phyloP scores from a whole-genome alignment of 2,797 vertebrate species.

The Chelonia mydas region DNA sequence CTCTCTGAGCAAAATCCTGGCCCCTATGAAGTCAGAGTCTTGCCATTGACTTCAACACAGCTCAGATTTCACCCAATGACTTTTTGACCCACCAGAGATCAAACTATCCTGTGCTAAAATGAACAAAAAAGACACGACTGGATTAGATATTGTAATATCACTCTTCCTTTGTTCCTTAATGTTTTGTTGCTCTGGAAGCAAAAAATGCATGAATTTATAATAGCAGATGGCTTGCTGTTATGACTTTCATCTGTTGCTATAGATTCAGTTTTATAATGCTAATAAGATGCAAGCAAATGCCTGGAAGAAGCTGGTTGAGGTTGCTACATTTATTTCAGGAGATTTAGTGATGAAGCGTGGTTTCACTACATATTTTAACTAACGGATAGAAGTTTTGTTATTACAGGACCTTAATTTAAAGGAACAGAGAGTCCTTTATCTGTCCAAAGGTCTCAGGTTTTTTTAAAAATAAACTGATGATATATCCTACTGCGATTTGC shows the following conservation, averaged over 20 bases:
- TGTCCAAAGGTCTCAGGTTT: not conserved
- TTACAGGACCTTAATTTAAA: not conserved
- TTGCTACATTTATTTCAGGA: slow-evolving; percentile 46
- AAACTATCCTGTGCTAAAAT: slow-evolving; percentile 3
- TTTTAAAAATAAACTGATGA: not conserved
- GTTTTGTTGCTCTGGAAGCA: slow-evolving; percentile 29
- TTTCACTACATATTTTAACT: slow-evolving; percentile 18
- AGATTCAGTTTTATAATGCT: slow-evolving; percentile 36
- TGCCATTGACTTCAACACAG: slow-evolving; percentile 6
- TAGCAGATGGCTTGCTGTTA: slow-evolving; percentile 19
- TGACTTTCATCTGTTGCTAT: slow-evolving; percentile 33
- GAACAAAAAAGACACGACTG: not conserved
- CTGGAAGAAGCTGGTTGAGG: slow-evolving; percentile 5
- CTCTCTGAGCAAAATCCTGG: not conserved
- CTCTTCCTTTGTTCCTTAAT: slow-evolving; percentile 25
- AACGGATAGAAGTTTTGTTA: slow-evolving; percentile 16
- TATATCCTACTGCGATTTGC: not conserved
- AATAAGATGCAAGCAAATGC: slow-evolving; percentile 32
- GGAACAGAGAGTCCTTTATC: not conserved
- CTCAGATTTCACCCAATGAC: not conserved
- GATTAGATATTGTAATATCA: not conserved
- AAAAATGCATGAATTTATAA: slow-evolving; percentile 33
- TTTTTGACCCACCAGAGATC: slow-evolving; percentile 10
- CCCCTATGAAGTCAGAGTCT: slow-evolving; percentile 31
- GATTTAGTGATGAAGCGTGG: slow-evolving; percentile 20